Conservation (phyloP, 2,888 invertebrate genomes). For the Epinotia nisella region DNA sequence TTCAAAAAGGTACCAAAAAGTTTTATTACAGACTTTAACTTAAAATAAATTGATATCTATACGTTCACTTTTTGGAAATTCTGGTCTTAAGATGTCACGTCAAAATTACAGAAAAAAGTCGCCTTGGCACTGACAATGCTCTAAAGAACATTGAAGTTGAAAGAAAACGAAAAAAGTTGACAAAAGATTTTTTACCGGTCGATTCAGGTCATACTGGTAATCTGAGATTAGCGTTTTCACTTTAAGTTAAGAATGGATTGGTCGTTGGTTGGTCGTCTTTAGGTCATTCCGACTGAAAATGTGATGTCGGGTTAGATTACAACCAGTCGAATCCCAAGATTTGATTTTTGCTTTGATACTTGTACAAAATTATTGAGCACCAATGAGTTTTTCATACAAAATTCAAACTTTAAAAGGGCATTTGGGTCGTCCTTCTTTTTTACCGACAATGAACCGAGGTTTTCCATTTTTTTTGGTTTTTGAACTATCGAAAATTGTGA, state of each 20-base stretch:
- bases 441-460: too few species aligned
- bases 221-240: constrained; percentile 17
- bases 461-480: too few species aligned
- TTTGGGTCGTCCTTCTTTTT: too few species aligned
- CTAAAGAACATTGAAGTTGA: constrained; percentile 8
- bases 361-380: too few species aligned
- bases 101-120: constrained; percentile 14
- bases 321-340: too few species aligned
- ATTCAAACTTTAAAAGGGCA: too few species aligned
- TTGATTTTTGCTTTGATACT: too few species aligned
- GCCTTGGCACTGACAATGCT: constrained; percentile 13
- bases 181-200: constrained; percentile 14
- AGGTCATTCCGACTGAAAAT: background rate
- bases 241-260: background rate
- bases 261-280: background rate
- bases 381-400: too few species aligned
- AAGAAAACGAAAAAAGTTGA: constrained; percentile 9
- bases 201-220: constrained; percentile 10
- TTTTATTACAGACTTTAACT: too few species aligned
- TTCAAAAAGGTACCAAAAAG: too few species aligned
- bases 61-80: background rate
- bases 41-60: too few species aligned
- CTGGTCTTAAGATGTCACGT: background rate
- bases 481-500: too few species aligned
- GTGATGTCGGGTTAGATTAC: background rate